Base-by-base conservation (phyloP, 2,888 invertebrate genomes). In the Diadegma fenestrale region DNA sequence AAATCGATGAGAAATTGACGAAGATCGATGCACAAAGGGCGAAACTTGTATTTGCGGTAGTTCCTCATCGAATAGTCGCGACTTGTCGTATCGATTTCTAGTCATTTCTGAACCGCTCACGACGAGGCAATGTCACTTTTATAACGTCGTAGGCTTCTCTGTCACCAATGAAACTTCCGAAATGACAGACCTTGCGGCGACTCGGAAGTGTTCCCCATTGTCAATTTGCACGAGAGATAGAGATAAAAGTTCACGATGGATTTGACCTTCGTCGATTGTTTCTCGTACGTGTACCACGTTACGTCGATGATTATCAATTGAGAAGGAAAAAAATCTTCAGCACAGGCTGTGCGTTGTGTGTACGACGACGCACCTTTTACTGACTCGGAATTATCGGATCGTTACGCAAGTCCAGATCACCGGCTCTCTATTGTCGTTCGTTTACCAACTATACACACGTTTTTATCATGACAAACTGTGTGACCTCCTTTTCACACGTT, bases 11-110 rank as follows among this genome's bases (percentile, higher is more conserved):
- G n/a, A 78, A 84, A 58, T 66, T 63, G 69, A 14, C 73, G 61
- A 72, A 69, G 81, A 61, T 76, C 76, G 63, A 79, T 76, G 80
- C 66, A 54, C 45, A 33, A 22, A 45, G 58, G 45, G 54, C 54
- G 79, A 80, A 48, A 66, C 66, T 80, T 69, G 73, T 51, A 54
- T 68, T 63, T 68, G 68, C 77, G 82, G 73, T 73, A 73, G 85
- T 83, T 73, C 82, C 82, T 86, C 86, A 86, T 86, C 73, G 82
- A 69, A 73, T 73, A 63, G 58, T 33, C 72, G 33, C 75, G 81
- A 54, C 12, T 61, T 51, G 33, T 71, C 82, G 80, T 54, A 45
- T 81, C 73, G 75, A 78, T 69, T 37, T 76, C 58, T 26, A 26
- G 45, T 68, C 75, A 80, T 66, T 51, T 61, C 79, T 66, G 22